Conservation (phyloP, 2,888 invertebrate genomes). For the Hofmannophila pseudospretella region DNA sequence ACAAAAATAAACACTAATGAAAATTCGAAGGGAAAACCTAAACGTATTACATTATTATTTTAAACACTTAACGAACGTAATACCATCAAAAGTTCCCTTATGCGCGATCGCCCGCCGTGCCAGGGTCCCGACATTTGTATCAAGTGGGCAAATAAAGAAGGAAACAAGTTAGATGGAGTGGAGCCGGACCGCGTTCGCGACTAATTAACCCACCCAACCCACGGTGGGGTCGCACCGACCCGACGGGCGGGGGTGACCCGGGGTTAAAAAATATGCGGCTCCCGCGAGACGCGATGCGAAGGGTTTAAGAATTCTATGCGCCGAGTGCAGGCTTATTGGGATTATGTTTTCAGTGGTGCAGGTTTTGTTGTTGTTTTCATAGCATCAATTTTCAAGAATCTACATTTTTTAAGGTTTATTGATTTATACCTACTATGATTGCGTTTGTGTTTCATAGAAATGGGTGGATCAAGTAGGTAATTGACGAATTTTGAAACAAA, state of each 20-base stretch:
- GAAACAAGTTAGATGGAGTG: conserved; percentile 74
- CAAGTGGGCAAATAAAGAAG: conserved; percentile 75
- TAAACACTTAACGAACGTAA: too few species aligned
- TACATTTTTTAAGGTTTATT: too few species aligned
- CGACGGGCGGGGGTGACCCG: conserved; percentile 22
- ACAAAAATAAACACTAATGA: too few species aligned
- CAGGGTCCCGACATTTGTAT: conserved; percentile 58
- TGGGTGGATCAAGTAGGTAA: too few species aligned
- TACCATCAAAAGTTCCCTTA: conserved; percentile 15
- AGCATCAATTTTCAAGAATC: too few species aligned
- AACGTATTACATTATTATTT: too few species aligned
- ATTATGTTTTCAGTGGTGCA: conserved; percentile 13
- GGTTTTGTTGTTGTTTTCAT: conserved; percentile 3
- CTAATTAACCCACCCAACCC: conserved; percentile 66
- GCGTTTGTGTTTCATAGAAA: too few species aligned
- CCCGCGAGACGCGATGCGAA: conserved; percentile 47
- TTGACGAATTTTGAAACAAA: too few species aligned
- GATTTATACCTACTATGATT: too few species aligned
- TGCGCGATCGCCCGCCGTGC: conserved; percentile 19
- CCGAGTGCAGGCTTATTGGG: conserved; percentile 26
- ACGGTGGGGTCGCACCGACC: conserved; percentile 27
- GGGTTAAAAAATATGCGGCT: conserved; percentile 62
- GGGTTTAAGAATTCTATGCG: conserved; percentile 46
- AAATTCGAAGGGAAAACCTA: too few species aligned
- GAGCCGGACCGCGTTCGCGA: conserved; percentile 72